Evolutionary conservation across 2,797 vertebrate genomes (phyloP).

Genomic region (Paguma larvata): DNA sequence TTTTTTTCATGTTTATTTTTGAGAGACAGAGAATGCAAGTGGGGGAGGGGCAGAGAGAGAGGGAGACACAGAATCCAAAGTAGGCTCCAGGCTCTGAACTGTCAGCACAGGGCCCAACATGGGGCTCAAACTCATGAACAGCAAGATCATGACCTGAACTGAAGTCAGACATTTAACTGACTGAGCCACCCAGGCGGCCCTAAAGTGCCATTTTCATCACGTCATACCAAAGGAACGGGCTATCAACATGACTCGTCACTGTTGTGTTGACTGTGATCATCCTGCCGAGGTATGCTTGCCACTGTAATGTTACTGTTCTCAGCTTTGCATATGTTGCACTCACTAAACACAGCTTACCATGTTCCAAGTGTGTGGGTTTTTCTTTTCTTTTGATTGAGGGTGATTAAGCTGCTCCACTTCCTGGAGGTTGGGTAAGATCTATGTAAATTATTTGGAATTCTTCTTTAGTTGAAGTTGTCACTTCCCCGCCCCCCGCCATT

Average conservation of each 20-base stretch:
- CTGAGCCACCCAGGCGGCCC: too few relatives aligned
- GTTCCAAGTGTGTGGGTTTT: not conserved
- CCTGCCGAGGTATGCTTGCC: not conserved
- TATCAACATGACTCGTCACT: not conserved
- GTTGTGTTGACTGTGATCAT: not conserved
- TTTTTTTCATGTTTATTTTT: too few relatives aligned
- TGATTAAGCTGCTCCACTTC: not conserved
- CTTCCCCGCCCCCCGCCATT: not conserved
- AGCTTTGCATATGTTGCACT: not conserved
- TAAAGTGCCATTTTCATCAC: not conserved
- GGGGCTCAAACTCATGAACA: too few relatives aligned
- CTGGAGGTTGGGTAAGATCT: not conserved
- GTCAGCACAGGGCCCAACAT: too few relatives aligned
- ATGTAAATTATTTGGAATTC: not conserved
- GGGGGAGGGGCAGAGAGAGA: too few relatives aligned
- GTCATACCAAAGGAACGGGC: not conserved
- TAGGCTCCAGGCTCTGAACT: too few relatives aligned
- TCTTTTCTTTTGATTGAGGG: not conserved
- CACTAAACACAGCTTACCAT: not conserved
- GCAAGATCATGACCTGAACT: too few relatives aligned
- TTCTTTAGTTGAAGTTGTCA: not conserved
- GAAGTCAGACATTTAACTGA: too few relatives aligned
- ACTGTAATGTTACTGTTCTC: not conserved
- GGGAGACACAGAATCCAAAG: too few relatives aligned
- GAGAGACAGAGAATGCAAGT: too few relatives aligned